Base-by-base conservation (phyloP, 1,140 invertebrate genomes). In the Hyphantria cunea region DNA sequence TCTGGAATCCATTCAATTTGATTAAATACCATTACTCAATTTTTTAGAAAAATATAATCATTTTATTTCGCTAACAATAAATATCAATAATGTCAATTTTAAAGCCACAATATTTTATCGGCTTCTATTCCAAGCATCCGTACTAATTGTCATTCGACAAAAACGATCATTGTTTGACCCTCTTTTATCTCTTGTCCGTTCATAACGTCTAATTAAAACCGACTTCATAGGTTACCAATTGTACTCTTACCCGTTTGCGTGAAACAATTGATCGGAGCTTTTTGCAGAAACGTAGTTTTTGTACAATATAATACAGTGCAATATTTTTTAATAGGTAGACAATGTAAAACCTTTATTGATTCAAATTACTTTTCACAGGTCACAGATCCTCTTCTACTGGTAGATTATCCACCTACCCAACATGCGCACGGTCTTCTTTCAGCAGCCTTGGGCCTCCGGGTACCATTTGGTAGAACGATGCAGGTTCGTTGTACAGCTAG, bases 401-500 rank as follows among this genome's bases (percentile, higher is more conserved):
- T 90, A 14, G 82, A 86, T 45, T 90, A 89, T 53, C 83, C 82
- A 10, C 77, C 78, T 11, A 87, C 78, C 8, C 80, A 84, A 42
- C 84, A 90, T 33, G 66, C 80, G 0, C 87, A 90, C 48, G 86
- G 88, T 0, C 59, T 90, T 25, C 50, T 90, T 14, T 90, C 88
- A 0, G 74, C 84, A 6, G 86, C 88, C 0, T 60, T 90, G 2
- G 88, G 88, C 0, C 70, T 90, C 8, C 80, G 77, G 0, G 86
- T 90, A 50, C 88, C 86, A 0, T 67, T 78, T 0, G 86, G 88
- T 0, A 50, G 72, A 9, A 88, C 84, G 0, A 88, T 90, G 88
- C 82, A 90, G 44, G 88, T 90, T n/a, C 74, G 79, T 0, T 90
- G 88, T 44, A 86, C 81, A 0, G 88, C 88, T 0, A 60, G 88